A percentile compares a stretch with the other conserved stretches of the same genome.
phyloP scores from a whole-genome alignment of 2,113 vertebrate genomes.

The Verasper variegatus region DNA sequence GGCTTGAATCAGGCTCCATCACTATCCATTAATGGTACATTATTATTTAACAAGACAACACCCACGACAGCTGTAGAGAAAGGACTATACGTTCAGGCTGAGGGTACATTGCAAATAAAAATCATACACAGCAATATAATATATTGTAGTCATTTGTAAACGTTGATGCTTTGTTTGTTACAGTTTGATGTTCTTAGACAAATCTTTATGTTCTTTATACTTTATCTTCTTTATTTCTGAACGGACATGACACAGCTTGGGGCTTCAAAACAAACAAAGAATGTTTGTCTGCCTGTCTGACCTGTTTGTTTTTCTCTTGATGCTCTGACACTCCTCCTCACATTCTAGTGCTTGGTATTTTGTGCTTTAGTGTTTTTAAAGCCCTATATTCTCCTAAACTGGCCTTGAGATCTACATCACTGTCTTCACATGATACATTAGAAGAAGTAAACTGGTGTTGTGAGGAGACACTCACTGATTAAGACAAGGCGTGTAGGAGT shows the following conservation, averaged over 20 bases:
- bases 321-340: neutral
- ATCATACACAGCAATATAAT: neutral
- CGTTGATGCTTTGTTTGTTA: neutral
- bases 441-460: neutral
- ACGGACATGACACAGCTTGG: too few species aligned
- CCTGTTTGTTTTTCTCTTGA: neutral
- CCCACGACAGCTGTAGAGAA: neutral
- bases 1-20: conserved; percentile 18
- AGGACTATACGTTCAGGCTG: neutral
- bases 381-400: neutral
- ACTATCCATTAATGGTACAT: conserved; percentile 6
- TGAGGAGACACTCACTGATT: conserved; percentile 90
- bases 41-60: conserved; percentile 12
- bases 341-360: neutral
- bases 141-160: neutral
- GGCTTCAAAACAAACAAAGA: too few species aligned
- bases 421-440: neutral
- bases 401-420: neutral
- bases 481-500: conserved; percentile 96
- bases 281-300: neutral
- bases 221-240: neutral
- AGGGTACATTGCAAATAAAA: too few species aligned
- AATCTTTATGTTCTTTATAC: neutral
- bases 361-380: neutral
- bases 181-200: neutral